Conservation (phyloP, 2,113 vertebrate species). For the Australoheros scitulus region DNA sequence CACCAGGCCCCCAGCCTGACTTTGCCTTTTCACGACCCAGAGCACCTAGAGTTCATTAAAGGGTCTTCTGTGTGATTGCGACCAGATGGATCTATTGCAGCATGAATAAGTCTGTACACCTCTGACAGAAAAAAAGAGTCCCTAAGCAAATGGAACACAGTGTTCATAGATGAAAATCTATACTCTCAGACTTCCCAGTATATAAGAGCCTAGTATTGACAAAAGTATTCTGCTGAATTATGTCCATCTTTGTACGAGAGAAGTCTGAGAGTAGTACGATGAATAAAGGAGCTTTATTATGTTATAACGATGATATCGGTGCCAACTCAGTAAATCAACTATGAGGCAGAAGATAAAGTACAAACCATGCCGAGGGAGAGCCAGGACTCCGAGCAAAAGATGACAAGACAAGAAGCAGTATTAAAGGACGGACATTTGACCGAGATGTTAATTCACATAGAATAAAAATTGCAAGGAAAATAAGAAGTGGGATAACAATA, state of each 20-base stretch:
- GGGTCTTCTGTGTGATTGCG: constrained; percentile 15
- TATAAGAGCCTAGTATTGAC: constrained; percentile 10
- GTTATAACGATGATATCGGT: neutral
- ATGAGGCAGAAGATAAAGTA: neutral
- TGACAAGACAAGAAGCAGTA: neutral
- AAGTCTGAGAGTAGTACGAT: constrained; percentile 20
- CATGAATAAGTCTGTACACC: neutral
- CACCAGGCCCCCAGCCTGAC: neutral
- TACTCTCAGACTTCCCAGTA: neutral
- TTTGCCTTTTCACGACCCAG: neutral
- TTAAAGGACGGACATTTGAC: neutral
- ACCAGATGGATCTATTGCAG: constrained; percentile 46
- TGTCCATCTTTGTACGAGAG: constrained; percentile 8
- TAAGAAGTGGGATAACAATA: neutral
- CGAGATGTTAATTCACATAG: neutral
- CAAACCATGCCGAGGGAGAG: neutral
- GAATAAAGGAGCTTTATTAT: constrained; percentile 20
- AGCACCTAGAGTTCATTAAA: constrained; percentile 18
- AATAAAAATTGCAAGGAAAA: neutral
- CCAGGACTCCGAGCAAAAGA: neutral
- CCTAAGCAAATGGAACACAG: neutral
- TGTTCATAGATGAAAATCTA: constrained; percentile 40
- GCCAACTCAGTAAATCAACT: neutral
- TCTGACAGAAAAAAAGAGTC: neutral
- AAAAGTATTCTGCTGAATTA: constrained; percentile 34